Base-by-base conservation (phyloP, 2,888 invertebrate species). In the Oegoconia quadripuncta region DNA sequence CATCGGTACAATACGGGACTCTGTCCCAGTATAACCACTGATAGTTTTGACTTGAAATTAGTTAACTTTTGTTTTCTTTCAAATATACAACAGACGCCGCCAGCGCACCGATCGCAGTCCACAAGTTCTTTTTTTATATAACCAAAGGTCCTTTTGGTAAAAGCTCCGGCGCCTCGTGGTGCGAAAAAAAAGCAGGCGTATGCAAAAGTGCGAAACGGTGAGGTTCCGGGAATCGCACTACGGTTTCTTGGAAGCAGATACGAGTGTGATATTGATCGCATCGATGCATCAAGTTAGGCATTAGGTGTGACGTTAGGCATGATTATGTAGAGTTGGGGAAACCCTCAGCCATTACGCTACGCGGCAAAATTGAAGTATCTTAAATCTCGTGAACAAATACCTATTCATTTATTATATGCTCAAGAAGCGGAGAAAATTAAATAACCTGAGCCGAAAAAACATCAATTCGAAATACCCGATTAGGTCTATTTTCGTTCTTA, bases 111-210 rank as follows among this genome's bases (percentile, higher is more conserved):
- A 60, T 59, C 59, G 60, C 67, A 65, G 70, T 71, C 64, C 64
- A n/a, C n/a, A n/a, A 45, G 33, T 38, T 43, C 41, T 52, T 66
- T 80, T 81, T 81, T 82, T 71, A n/a, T n/a, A n/a, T 69, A 59
- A 6, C 51, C 59, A 47, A 54, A 49, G 57, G 54, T 44, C 50
- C 51, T 50, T 50, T 60, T 54, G 47, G 73, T 84, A 86, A 86
- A 81, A 86, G 83, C 79, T 61, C 66, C 78, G 87, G 87, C 87
- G 86, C 87, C 87, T 77, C 46, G 15, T 38, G 27, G 29, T 20
- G 25, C 34, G 46, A 37, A 53, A 71, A 79, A 82, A 86, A 84
- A 11, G 78, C 68, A 52, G 39, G 42, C 54, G 51, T 59, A 59
- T 58, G 52, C 64, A 66, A 67, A 73, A 77, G 79, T 78, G 83